Percentiles rank a stretch among this genome's conserved stretches.
These are phyloP conservation scores for Elmis aenea DNA, from an alignment of 2,888 invertebrate genomes.

Conservation along the genomic window DNA sequence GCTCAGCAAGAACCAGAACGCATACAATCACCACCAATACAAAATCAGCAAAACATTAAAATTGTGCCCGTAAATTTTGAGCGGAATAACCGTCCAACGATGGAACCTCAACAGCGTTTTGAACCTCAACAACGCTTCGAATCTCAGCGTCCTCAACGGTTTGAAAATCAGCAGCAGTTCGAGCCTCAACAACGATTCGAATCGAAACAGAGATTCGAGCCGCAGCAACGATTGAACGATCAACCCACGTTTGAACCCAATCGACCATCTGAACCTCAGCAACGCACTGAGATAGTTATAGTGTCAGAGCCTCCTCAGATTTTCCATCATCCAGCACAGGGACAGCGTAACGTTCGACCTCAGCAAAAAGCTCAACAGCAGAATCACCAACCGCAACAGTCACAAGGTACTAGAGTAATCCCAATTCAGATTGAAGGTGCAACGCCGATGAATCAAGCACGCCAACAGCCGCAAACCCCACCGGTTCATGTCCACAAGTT, in stretches of 20 bases:
- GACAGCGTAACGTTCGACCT: conserved; percentile 11
- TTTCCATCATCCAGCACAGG: conserved; percentile 36
- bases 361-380: conserved; percentile 25
- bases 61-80: conserved; percentile 27
- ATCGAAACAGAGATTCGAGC: too few species aligned
- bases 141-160: conserved; percentile 21
- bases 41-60: conserved; percentile 1
- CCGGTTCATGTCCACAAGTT: conserved; percentile 12
- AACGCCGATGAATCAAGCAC: conserved; percentile 8
- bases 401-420: conserved; percentile 52
- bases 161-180: conserved; percentile 22
- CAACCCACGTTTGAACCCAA: conserved; percentile 5
- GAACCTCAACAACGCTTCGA: not conserved
- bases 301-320: conserved; percentile 39
- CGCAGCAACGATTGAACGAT: not conserved
- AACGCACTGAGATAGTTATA: conserved; percentile 31
- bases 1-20: not conserved
- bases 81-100: conserved; percentile 24
- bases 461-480: conserved; percentile 14
- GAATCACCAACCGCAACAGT: conserved; percentile 26
- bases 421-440: conserved; percentile 63
- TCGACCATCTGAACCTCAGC: conserved; percentile 9
- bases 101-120: conserved; percentile 28
- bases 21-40: conserved; percentile 16
- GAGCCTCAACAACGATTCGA: conserved; percentile 25